These are phyloP conservation scores for Rhabdophis nuchalis DNA, from an alignment of 2,797 vertebrate genomes.

Conservation along the genomic window DNA sequence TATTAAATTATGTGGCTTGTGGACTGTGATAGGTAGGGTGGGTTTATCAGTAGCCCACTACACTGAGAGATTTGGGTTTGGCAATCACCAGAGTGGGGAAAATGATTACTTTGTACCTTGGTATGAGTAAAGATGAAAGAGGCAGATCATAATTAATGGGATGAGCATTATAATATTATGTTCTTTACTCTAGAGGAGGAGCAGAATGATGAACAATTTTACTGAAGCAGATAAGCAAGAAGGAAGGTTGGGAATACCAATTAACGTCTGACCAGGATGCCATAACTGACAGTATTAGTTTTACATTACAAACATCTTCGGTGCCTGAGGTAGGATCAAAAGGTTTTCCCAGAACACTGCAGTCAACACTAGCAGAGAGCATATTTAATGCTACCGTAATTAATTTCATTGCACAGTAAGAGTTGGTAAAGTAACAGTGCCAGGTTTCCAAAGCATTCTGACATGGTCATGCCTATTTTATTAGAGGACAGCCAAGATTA, in stretches of 20 bases:
- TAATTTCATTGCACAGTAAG: slow-evolving; percentile 6
- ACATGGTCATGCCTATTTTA: not conserved
- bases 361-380: slow-evolving; percentile 5
- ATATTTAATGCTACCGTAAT: not conserved
- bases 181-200: slow-evolving; percentile 55
- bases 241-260: slow-evolving; percentile 53
- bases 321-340: slow-evolving; percentile 30
- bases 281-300: slow-evolving; percentile 53
- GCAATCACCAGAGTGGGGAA: slow-evolving; percentile 29
- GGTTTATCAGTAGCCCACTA: slow-evolving; percentile 18
- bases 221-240: slow-evolving; percentile 55
- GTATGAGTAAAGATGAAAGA: slow-evolving; percentile 58
- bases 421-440: not conserved
- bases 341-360: slow-evolving; percentile 30
- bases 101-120: slow-evolving; percentile 42
- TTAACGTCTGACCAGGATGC: slow-evolving; percentile 59
- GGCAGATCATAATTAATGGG: slow-evolving; percentile 56
- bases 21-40: not conserved
- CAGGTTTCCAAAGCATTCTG: not conserved
- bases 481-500: not conserved
- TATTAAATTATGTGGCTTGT: slow-evolving; percentile 13
- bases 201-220: slow-evolving; percentile 57
- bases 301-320: slow-evolving; percentile 40
- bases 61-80: slow-evolving; percentile 34
- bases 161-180: slow-evolving; percentile 57